Percentiles rank a stretch among this genome's conserved stretches.
phyloP scores from a whole-genome alignment of 2,888 invertebrate genomes.

The Leptothorax acervorum region DNA sequence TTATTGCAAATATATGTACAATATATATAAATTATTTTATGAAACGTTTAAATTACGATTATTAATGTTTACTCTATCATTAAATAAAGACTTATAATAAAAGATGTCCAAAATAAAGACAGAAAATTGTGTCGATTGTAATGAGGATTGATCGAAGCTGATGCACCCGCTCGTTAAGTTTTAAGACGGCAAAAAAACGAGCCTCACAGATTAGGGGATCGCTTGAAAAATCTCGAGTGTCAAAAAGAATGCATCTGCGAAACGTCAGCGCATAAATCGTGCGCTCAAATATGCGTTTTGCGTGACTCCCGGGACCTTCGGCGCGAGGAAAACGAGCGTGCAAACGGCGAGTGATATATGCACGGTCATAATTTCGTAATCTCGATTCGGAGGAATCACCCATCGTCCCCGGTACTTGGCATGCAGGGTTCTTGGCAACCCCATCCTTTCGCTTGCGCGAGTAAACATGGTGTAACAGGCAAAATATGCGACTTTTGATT shows the following conservation, averaged over 20 bases:
- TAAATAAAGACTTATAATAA: not conserved
- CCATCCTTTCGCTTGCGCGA: not conserved
- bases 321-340: constrained; percentile 48
- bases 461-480: constrained; percentile 27
- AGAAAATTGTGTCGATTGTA: not conserved
- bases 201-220: not conserved
- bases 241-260: constrained; percentile 42
- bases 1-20: not conserved
- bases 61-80: not conserved
- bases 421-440: too few species aligned
- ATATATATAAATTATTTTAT: not conserved
- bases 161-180: constrained; percentile 12
- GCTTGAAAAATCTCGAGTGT: constrained; percentile 42
- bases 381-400: constrained; percentile 42
- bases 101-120: not conserved
- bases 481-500: constrained; percentile 35
- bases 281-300: constrained; percentile 47
- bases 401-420: not conserved
- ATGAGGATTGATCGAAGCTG: constrained; percentile 2
- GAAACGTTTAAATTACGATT: not conserved
- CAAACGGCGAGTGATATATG: constrained; percentile 48
- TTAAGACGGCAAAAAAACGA: not conserved
- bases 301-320: constrained; percentile 37
- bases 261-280: constrained; percentile 45
- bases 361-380: constrained; percentile 47